Conservation (phyloP, 2,888 invertebrate species). For the Busseola fusca region DNA sequence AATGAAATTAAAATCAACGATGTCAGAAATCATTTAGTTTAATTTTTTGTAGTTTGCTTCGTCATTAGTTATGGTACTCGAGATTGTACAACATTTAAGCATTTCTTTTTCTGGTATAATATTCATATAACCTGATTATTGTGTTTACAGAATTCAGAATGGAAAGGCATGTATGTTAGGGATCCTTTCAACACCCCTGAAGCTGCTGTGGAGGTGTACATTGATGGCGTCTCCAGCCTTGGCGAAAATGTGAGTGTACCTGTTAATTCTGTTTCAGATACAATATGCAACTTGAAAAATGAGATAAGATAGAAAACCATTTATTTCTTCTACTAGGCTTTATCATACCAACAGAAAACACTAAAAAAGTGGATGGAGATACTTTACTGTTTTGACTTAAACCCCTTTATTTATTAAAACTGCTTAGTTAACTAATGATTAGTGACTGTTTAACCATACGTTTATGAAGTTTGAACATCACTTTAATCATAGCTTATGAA, state of each 20-base stretch:
- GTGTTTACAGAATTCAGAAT: constrained; percentile 88
- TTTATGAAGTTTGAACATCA: too few species aligned
- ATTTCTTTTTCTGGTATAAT: background rate
- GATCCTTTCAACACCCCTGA: constrained; percentile 93
- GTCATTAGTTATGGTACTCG: background rate
- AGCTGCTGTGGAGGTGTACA: constrained; percentile 91
- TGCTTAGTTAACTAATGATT: too few species aligned
- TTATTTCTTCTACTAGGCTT: background rate
- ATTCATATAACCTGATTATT: background rate
- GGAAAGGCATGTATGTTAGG: constrained; percentile 91
- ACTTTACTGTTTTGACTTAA: background rate
- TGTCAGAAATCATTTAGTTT: background rate
- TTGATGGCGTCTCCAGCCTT: constrained; percentile 91
- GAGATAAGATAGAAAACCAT: background rate
- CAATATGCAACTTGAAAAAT: background rate
- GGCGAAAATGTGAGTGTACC: constrained; percentile 79
- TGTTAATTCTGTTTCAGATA: background rate
- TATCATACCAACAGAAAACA: background rate
- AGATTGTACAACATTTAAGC: background rate
- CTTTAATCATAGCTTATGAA: too few species aligned
- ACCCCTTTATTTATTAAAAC: too few species aligned
- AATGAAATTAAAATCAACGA: background rate
- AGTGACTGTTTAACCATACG: too few species aligned
- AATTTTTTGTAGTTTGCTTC: background rate
- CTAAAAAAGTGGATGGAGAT: background rate